These are phyloP conservation scores for Myiopsitta monachus DNA, from an alignment of 2,113 vertebrate genomes.

Conservation along the genomic window DNA sequence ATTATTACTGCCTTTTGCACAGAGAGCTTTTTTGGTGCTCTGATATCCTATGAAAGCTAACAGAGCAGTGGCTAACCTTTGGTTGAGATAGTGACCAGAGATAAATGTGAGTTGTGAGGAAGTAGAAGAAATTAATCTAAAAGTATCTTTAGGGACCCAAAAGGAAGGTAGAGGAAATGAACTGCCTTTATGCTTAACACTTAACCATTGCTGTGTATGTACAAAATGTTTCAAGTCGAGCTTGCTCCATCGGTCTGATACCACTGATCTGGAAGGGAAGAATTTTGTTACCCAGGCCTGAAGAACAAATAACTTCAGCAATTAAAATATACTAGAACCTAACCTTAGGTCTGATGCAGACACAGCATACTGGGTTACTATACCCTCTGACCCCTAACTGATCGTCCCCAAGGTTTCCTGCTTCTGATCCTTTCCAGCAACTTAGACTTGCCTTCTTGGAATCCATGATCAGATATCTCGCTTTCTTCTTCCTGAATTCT, in stretches of 20 bases:
- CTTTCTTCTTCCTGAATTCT: neutral
- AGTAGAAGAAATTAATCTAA: neutral
- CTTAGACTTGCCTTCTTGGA: neutral
- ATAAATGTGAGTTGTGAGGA: neutral
- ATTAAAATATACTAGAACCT: neutral
- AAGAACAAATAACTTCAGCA: neutral
- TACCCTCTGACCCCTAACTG: neutral
- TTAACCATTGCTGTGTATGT: neutral
- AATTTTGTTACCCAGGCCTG: neutral
- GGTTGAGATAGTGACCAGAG: neutral
- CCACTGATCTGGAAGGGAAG: neutral
- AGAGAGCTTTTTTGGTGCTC: neutral
- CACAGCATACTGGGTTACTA: fast-evolving
- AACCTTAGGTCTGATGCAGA: neutral
- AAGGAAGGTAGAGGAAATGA: neutral
- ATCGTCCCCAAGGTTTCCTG: neutral
- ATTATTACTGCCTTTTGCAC: neutral
- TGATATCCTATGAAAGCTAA: neutral
- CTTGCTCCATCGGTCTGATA: neutral
- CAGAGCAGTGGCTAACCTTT: neutral
- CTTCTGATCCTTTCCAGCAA: neutral
- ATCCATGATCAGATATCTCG: fast-evolving
- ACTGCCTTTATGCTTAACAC: neutral
- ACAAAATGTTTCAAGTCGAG: neutral
- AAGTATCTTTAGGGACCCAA: neutral